Conservation (phyloP, 1,140 invertebrate species). For the Popillia japonica region DNA sequence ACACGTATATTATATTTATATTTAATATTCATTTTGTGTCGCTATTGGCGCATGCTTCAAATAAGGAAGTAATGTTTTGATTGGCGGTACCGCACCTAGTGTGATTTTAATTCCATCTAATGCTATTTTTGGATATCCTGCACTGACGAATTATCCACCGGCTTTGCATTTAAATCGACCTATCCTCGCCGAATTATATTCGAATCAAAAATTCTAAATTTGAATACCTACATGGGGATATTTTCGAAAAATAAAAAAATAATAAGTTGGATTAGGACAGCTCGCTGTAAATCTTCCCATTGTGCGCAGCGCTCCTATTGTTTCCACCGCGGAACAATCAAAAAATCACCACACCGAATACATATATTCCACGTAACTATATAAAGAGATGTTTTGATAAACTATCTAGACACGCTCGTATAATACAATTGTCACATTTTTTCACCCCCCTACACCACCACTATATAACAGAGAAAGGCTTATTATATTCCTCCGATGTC, state of each 20-base stretch:
- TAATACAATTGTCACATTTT: conserved; percentile 34
- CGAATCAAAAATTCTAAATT: no score
- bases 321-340: conserved; percentile 1
- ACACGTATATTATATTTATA: no score
- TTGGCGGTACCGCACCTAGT: neutral
- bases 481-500: conserved; percentile 17
- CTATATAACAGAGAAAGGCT: neutral
- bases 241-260: no score
- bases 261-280: no score
- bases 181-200: no score
- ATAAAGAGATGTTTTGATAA: conserved; percentile 23
- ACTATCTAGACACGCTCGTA: conserved; percentile 26
- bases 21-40: neutral
- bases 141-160: no score
- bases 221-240: no score
- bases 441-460: neutral
- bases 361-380: neutral
- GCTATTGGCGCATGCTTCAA: neutral
- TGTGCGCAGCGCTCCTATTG: neutral
- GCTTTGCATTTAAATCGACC: no score
- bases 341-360: conserved; percentile 12
- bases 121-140: no score
- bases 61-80: conserved; percentile 11
- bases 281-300: no score
- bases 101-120: no score